phyloP scores from a whole-genome alignment of 2,113 vertebrate genomes.

The Anarhynchus alexandrinus region DNA sequence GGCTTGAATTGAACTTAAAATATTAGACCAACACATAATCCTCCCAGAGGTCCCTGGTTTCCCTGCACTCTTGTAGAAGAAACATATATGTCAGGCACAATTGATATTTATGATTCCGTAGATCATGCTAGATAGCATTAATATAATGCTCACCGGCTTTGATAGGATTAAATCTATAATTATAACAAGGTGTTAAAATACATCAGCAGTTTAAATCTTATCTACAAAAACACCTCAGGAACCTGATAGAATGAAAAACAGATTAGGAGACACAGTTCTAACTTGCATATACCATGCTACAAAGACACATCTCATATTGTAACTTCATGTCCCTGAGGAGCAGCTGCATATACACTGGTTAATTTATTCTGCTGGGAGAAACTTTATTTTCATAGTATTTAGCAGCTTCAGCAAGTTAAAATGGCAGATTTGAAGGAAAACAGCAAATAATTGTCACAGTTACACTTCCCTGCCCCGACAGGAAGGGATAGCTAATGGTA shows the following conservation, averaged over 20 bases:
- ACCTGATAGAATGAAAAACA: neutral
- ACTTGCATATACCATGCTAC: neutral
- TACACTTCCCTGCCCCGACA: neutral
- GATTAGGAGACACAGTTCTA: neutral
- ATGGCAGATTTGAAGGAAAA: neutral
- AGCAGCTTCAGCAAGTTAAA: neutral
- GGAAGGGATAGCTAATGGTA: neutral
- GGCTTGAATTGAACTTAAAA: neutral
- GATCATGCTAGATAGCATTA: neutral
- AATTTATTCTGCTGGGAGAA: neutral
- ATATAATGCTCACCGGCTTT: neutral
- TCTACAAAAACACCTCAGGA: neutral
- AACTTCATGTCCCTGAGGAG: neutral
- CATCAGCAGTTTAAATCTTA: neutral
- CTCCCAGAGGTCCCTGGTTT: neutral
- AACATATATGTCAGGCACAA: neutral
- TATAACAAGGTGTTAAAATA: neutral
- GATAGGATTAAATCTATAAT: neutral
- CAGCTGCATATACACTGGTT: neutral
- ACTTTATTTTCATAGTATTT: neutral
- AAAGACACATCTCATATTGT: neutral
- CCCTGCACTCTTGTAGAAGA: neutral
- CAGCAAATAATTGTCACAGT: neutral
- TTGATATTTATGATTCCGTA: neutral
- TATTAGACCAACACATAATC: neutral